Base-by-base conservation (phyloP, 1,140 invertebrate genomes). In the Brachionus plicatilis region DNA sequence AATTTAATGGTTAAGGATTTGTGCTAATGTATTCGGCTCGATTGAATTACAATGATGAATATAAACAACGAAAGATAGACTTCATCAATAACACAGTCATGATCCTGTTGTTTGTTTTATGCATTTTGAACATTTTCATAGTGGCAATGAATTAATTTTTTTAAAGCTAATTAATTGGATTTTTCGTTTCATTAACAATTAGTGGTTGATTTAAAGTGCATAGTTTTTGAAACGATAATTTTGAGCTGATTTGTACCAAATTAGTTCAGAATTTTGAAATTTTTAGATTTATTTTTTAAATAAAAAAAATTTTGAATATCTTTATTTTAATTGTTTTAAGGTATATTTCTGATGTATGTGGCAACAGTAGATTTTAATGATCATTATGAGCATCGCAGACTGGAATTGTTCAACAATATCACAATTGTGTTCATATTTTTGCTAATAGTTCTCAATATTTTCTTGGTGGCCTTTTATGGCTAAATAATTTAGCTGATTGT, bases 111-210 rank as follows among this genome's bases (percentile, higher is more conserved):
- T 82, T 82, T 47, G 33, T 82, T 65, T 68, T 82, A 65, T 82
- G 79, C 79, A 82, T 82, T 68, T 45, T 82, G 53, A 82, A 82
- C 53, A 82, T 82, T 29, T 82, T 82, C 45, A 43, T 82, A 82
- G 79, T 82, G 41, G 79, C 79, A 43, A 60, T 82, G 65, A 82
- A 45, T 47, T 47, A 50, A 11, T 47, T 45, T 76, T 76, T 76
- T 47, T 24, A 43, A 72, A 76, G 47, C 47, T 76, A 76, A 76
- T 76, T 76, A 76, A 76, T 76, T 76, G 45, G 72, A 50, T 76
- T 76, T 76, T 50, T 50, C 68, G 68, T 41, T 72, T 43, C 68
- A 72, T 72, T 41, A 41, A 72, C 17, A 72, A 72, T 20, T 72
- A 72, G 68, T 45, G 29, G 17, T 72, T 72, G 12, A 43, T 41